Evolutionary conservation across 2,113 vertebrate genomes (phyloP), one percentile per base, ranked within the genome.

Genomic region (Reinhardtius hippoglossoides): DNA sequence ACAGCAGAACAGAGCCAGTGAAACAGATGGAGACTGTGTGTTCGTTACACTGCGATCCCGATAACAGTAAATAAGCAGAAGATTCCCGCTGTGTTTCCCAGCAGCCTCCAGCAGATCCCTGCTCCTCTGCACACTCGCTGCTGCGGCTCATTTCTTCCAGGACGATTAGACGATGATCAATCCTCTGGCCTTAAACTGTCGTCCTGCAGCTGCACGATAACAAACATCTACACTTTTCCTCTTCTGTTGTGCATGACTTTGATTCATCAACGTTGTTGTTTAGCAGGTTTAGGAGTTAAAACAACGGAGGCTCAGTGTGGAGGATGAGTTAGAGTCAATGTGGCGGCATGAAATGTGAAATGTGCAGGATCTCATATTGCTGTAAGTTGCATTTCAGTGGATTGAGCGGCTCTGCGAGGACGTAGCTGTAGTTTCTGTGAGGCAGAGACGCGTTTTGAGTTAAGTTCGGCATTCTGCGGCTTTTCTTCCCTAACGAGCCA

Each of bases 161-260:
- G 21, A 74, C 69, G 26, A 90, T 92, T 81, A 89, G 84, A 87
- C 77, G 12, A 62, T 71, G 68, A 89, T 92, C 81, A 78, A 13
- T 78, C 66, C 8, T 74, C 35, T 64, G 44, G 62, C 84, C 44
- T 81, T 63, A 87, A 82, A 75, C 35, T 67, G 31, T 42, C 44
- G 50, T 69, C 79, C 44, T 31, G 74, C 40, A 40, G 42, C 42
- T 44, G 13, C 13, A 37, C 35, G 1, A 40, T 2, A 40, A 10
- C 7, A 18, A 0, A 52, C 27, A 78, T 66, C 65, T 44, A 50
- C 82, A 86, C 61, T 70, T 84, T 27, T 74, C 81, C 61, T 40
- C 23, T 20, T 70, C 20, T 27, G 27, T 31, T 76, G 23, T 62
- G 56, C 58, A 13, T 31, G 35, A 59, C 13, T 7, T 31, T 37